phyloP scores from a whole-genome alignment of 2,888 invertebrate species.

The Tachina lurida region DNA sequence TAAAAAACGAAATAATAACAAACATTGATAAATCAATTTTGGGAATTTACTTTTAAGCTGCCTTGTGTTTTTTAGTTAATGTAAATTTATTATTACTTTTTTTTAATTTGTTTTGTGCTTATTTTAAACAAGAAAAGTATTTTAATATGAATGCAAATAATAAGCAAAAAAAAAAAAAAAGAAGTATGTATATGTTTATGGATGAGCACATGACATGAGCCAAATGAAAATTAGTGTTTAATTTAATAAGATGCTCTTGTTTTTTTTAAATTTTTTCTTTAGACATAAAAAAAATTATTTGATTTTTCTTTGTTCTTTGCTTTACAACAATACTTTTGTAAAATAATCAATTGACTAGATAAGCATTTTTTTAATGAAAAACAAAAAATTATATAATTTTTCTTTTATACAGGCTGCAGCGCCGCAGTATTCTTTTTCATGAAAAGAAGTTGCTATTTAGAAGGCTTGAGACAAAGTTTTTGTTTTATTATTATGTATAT shows the following conservation, averaged over 20 bases:
- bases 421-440: not conserved
- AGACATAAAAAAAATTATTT: conserved; percentile 31
- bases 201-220: conserved; percentile 51
- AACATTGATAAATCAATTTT: conserved; percentile 27
- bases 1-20: conserved; percentile 55
- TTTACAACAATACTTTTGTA: conserved; percentile 66
- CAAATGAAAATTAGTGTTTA: conserved; percentile 52
- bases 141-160: conserved; percentile 61
- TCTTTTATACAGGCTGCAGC: conserved; percentile 33
- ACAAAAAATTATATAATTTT: conserved; percentile 32
- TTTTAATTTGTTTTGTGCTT: conserved; percentile 50
- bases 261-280: conserved; percentile 24
- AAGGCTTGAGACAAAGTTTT: not conserved
- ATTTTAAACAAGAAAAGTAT: conserved; percentile 62
- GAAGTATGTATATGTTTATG: conserved; percentile 19
- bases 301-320: conserved; percentile 58
- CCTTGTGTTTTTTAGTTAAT: conserved; percentile 29
- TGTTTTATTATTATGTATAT: not conserved
- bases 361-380: conserved; percentile 74
- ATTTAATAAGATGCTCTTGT: conserved; percentile 52
- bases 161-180: conserved; percentile 60
- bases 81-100: not conserved
- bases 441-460: not conserved
- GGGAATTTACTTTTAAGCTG: conserved; percentile 49
- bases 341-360: conserved; percentile 78